A percentile compares a stretch with the other conserved stretches of the same genome.
These are phyloP conservation scores for Hermatobates lingyangjiaoensis DNA, from an alignment of 1,140 invertebrate genomes.

Conservation along the genomic window DNA sequence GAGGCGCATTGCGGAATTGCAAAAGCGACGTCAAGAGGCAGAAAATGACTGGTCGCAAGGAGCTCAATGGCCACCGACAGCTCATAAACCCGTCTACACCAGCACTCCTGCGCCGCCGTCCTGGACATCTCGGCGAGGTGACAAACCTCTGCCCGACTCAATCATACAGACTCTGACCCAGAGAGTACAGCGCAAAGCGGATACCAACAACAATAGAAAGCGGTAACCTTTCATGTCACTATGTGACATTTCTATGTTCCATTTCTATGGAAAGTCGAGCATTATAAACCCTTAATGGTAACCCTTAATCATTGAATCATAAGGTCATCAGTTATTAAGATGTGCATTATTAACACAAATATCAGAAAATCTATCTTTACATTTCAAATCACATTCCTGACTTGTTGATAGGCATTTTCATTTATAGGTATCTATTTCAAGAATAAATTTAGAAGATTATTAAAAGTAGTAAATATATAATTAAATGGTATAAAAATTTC, in stretches of 20 bases:
- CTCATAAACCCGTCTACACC: conserved; percentile 1
- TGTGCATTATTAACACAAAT: no score
- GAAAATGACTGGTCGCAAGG: no score
- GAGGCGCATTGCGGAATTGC: conserved; percentile 52
- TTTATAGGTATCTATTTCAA: no score
- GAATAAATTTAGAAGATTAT: no score
- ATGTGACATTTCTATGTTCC: no score
- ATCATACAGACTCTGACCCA: conserved; percentile 52
- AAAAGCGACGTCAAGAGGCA: conserved; percentile 28
- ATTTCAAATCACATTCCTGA: background rate
- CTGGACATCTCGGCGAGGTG: conserved; percentile 13
- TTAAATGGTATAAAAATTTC: no score
- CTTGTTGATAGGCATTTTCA: no score
- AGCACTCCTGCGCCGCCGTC: conserved; percentile 3
- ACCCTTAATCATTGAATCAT: no score
- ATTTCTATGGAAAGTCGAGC: no score
- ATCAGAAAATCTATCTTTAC: background rate
- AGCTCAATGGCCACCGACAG: background rate
- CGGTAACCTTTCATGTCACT: conserved; percentile 6
- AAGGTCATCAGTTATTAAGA: no score
- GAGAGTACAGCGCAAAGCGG: conserved; percentile 33
- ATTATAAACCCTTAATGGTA: no score
- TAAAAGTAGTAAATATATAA: no score
- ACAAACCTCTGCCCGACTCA: conserved; percentile 41
- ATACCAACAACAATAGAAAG: conserved; percentile 20